Conservation (phyloP, 2,888 invertebrate genomes). For the Panzeria rudis region DNA sequence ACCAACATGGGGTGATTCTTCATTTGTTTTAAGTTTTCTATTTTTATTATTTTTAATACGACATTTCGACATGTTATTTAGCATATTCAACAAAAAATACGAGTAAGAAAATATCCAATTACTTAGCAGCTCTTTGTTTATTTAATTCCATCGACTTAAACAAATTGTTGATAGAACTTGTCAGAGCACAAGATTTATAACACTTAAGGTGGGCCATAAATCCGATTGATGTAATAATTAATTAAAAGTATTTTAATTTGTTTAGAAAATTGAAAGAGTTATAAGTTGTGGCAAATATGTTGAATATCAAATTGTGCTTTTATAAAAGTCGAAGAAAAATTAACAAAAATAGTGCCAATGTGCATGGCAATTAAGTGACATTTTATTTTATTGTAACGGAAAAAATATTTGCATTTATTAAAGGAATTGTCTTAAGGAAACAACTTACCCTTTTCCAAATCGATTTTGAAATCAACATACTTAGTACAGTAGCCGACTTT, state of each 20-base stretch:
- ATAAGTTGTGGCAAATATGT: too few species aligned
- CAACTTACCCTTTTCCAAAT: too few species aligned
- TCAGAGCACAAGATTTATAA: conserved; percentile 45
- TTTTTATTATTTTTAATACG: conserved; percentile 16
- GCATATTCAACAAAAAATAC: conserved; percentile 5
- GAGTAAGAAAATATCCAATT: conserved; percentile 53
- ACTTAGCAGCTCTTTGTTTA: conserved; percentile 51
- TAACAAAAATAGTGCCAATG: too few species aligned
- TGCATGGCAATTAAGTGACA: too few species aligned
- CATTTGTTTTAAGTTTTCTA: neutral
- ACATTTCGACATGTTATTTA: conserved; percentile 11
- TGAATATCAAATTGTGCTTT: too few species aligned
- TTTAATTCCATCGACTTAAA: neutral
- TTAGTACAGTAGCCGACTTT: too few species aligned
- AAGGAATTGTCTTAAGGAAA: too few species aligned
- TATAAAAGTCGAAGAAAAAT: too few species aligned
- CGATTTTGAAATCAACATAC: too few species aligned
- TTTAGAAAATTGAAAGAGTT: neutral
- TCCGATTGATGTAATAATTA: conserved; percentile 41
- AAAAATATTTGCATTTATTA: too few species aligned
- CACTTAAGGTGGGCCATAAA: conserved; percentile 45
- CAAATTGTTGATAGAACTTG: conserved; percentile 35
- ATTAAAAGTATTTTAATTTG: conserved; percentile 16
- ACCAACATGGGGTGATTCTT: conserved; percentile 24
- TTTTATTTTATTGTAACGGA: too few species aligned